phyloP scores from a whole-genome alignment of 2,888 invertebrate species.

The Nomada fabriciana region DNA sequence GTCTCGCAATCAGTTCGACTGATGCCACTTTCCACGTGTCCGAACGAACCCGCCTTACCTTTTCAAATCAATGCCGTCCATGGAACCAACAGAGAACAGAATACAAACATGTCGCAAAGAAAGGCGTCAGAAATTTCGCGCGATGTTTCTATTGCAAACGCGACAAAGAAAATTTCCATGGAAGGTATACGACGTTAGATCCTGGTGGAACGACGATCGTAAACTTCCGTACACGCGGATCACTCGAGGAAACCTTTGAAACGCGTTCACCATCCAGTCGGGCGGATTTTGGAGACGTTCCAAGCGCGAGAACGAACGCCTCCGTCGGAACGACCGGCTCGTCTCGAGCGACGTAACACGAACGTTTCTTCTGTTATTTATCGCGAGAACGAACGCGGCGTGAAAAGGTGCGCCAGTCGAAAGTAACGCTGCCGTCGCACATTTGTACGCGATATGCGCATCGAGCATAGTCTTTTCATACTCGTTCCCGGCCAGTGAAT shows the following conservation, averaged over 20 bases:
- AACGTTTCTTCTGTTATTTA: not conserved
- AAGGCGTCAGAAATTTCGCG: not conserved
- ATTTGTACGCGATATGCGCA: not conserved
- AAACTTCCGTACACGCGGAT: not conserved
- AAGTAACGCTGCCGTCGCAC: not conserved
- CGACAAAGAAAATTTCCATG: not conserved
- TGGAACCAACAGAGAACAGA: not conserved
- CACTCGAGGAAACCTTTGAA: not conserved
- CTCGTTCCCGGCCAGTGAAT: no score
- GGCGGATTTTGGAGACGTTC: constrained; percentile 24
- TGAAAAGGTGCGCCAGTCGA: not conserved
- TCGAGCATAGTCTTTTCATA: no score
- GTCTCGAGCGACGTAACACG: not conserved
- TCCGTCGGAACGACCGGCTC: no score
- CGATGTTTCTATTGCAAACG: not conserved
- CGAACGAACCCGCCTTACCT: not conserved
- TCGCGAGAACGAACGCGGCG: not conserved
- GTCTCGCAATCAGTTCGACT: not conserved
- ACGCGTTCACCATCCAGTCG: not conserved
- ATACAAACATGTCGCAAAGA: constrained; percentile 19
- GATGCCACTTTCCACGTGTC: not conserved
- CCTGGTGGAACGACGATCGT: not conserved
- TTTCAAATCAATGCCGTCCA: no score
- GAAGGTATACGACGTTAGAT: not conserved
- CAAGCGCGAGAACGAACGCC: not conserved